Base-by-base conservation (phyloP, 2,797 vertebrate genomes). In the Amazona finschi region DNA sequence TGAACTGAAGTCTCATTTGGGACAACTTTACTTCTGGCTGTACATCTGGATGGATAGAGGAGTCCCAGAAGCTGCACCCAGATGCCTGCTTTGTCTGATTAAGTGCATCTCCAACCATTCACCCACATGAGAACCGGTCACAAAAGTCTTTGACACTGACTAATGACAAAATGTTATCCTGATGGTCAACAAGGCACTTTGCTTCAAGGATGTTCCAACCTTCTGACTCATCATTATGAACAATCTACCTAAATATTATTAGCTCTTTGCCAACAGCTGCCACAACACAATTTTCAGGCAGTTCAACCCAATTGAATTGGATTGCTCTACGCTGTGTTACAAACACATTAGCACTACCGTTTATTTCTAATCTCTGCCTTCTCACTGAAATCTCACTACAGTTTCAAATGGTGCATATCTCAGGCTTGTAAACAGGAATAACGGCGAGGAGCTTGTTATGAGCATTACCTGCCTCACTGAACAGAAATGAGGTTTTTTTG, bases 91-190 rank as follows among this genome's bases (percentile, higher is more conserved):
- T 92, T 38, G 97, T 98, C 98, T 98, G 99, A 30, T 99, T 98
- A 41, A 98, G 69, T 2, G 98, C 95, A 87, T 99, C 98, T 99
- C 99, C 99, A 71, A 99, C 82, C 93, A 89, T 95, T 99, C 99
- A 18, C 99, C 99, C 3, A 98, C 95, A 0, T 99, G 98, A 81
- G 99, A 99, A 41, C 99, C 99, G 14, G 98, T 99, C 70, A 98
- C 99, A 82, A 99, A 99, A 79, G 98, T 95, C 43, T 36, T 97
- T 98, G 93, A 99, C 89, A 50, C 96, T 98, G 92, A 98, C 97
- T 76, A 99, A 97, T 15, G 99, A 98, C n/a, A 99, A 97, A 87
- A 99, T 98, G 91, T 98, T 98, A 97, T 99, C 99, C 86, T 98
- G 98, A 96, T 99, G 99, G 94, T 99, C 98, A 21, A 98, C 97